phyloP scores from a whole-genome alignment of 2,797 vertebrate species.

The Onychomys torridus region DNA sequence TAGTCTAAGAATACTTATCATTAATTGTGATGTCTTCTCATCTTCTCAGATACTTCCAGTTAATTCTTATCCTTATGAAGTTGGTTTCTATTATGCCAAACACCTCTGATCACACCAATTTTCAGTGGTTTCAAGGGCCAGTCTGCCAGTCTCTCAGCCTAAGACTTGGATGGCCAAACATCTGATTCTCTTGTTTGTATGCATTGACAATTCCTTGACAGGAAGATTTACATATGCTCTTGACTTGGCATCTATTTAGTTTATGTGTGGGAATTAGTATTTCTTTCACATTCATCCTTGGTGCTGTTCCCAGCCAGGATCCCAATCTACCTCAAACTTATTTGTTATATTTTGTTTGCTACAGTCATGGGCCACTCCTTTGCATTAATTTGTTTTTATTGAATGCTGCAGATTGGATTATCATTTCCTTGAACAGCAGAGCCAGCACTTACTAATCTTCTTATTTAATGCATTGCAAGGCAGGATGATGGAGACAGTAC shows the following conservation, averaged over 20 bases:
- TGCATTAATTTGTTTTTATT: slow-evolving; percentile 57
- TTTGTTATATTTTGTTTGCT: not conserved
- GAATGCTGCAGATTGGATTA: slow-evolving; percentile 57
- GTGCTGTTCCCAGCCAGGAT: not conserved
- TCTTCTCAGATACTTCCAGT: not conserved
- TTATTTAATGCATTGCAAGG: slow-evolving; percentile 30
- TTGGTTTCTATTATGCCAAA: not conserved
- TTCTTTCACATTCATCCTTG: not conserved
- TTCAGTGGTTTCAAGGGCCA: not conserved
- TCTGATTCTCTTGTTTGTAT: not conserved
- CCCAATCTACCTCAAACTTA: not conserved
- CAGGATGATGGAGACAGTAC: not conserved
- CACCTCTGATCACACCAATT: not conserved
- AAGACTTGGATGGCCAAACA: not conserved
- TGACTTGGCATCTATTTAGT: not conserved
- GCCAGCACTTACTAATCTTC: slow-evolving; percentile 21
- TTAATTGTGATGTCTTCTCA: not conserved
- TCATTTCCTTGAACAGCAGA: slow-evolving; percentile 2
- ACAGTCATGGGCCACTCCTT: not conserved
- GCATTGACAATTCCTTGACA: not conserved
- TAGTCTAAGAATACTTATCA: not conserved
- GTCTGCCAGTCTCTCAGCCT: not conserved
- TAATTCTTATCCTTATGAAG: not conserved
- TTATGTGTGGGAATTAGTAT: not conserved
- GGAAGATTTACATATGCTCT: not conserved